Base-by-base conservation (phyloP, 2,113 vertebrate species). In the Chrysochloris asiatica region DNA sequence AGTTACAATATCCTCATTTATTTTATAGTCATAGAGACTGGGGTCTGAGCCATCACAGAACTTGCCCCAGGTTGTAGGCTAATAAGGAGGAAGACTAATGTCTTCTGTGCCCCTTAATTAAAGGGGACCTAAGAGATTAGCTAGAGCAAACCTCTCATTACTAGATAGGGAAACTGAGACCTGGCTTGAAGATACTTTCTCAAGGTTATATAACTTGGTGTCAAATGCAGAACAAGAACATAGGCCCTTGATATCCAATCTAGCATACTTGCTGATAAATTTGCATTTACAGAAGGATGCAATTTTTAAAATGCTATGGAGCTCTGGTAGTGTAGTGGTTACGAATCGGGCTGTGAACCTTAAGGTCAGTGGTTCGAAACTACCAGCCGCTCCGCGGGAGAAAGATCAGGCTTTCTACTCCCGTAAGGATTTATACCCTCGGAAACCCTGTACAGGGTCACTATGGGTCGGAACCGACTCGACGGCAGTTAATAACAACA, bases 161-260 rank as follows among this genome's bases (percentile, higher is more conserved):
- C 50, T 36, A 82, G 65, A 17, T 48, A 85, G 86, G 78, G 78
- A 95, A 95, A 95, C 90, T 67, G 95, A 94, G 82, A 28, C 75
- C 83, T 93, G 81, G 36, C 59, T 88, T 89, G 17, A 94, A 92
- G 78, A 87, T 43, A 83, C 82, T 85, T 93, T 92, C 82, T 85
- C 69, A 92, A 89, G 84, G 36, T 81, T 77, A 41, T 10, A 24
- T 78, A 71, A 84, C 22, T 22, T 43, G 16, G 59, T 50, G 26
- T 82, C 28, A 43, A 38, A 36, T 56, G 43, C 80, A 45, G 36
- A 78, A 24, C 1, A 26, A 11, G 72, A 65, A 59, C 1, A 1
- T 26, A n/a, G 83, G 52, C 17, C 10, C 77, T 28, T 54, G 72
- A 24, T 38, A 71, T 67, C 59, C 3, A 2, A 33, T 28, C 43